Evolutionary conservation across 2,113 vertebrate genomes (phyloP).

Genomic region (Bungarus multicinctus): DNA sequence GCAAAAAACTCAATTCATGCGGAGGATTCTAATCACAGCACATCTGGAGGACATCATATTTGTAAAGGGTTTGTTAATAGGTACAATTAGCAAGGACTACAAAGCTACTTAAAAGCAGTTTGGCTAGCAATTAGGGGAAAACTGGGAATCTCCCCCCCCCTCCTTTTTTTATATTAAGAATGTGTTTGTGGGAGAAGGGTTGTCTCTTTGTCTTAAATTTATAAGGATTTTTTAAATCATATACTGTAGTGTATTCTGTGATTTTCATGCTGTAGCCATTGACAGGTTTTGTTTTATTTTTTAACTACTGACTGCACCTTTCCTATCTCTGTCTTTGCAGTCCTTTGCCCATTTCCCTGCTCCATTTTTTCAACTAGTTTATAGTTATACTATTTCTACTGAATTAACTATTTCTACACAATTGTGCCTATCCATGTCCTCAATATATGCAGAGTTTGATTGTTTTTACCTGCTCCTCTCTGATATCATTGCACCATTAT

Average conservation of each 20-base stretch:
- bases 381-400: background rate
- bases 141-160: background rate
- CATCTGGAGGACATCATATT: background rate
- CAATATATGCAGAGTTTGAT: background rate
- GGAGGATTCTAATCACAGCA: background rate
- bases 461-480: background rate
- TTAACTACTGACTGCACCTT: background rate
- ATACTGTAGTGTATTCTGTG: background rate
- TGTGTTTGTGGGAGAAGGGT: background rate
- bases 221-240: background rate
- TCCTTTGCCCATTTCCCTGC: background rate
- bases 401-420: background rate
- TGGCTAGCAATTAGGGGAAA: background rate
- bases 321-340: background rate
- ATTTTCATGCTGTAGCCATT: background rate
- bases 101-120: background rate
- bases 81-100: background rate
- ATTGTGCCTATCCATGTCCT: background rate
- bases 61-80: background rate
- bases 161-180: background rate
- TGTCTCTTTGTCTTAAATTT: background rate
- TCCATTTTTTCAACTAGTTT: background rate
- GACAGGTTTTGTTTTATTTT: background rate
- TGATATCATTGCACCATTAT: constrained; percentile 3
- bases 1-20: background rate